phyloP scores from a whole-genome alignment of 2,113 vertebrate genomes.

The Parus major region DNA sequence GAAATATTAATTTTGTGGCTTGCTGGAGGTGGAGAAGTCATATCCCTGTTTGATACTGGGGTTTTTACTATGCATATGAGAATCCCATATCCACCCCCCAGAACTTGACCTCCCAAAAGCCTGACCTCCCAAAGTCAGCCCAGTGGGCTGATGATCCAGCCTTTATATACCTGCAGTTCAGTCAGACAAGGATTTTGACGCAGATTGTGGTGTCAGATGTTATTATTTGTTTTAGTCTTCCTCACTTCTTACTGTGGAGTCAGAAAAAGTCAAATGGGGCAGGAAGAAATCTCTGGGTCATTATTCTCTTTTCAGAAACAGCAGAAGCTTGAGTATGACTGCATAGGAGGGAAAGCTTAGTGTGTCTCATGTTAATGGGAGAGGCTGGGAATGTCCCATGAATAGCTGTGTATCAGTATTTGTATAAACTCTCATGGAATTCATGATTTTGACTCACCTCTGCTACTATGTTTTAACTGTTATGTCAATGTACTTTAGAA shows the following conservation, averaged over 20 bases:
- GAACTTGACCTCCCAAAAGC: neutral
- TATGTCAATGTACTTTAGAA: neutral
- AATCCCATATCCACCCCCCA: accelerated
- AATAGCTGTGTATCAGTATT: neutral
- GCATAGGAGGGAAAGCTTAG: neutral
- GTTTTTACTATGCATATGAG: neutral
- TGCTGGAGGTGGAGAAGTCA: neutral
- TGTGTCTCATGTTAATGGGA: neutral
- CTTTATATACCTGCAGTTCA: neutral
- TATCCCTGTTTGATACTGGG: neutral
- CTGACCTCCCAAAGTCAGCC: neutral
- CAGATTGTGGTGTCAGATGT: neutral
- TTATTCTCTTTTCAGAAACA: neutral
- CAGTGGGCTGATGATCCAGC: neutral
- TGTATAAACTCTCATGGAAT: neutral
- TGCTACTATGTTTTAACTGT: neutral
- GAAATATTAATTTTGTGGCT: neutral
- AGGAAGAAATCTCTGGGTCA: neutral
- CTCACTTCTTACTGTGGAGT: accelerated
- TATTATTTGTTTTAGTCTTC: neutral
- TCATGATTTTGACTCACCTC: neutral
- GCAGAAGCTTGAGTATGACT: neutral
- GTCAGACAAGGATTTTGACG: neutral
- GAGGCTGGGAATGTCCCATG: neutral
- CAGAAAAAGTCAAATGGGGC: neutral